Evolutionary conservation across 2,888 invertebrate species (phyloP), one percentile per base, ranked within the genome.

Genomic region (Tipula vernalis): DNA sequence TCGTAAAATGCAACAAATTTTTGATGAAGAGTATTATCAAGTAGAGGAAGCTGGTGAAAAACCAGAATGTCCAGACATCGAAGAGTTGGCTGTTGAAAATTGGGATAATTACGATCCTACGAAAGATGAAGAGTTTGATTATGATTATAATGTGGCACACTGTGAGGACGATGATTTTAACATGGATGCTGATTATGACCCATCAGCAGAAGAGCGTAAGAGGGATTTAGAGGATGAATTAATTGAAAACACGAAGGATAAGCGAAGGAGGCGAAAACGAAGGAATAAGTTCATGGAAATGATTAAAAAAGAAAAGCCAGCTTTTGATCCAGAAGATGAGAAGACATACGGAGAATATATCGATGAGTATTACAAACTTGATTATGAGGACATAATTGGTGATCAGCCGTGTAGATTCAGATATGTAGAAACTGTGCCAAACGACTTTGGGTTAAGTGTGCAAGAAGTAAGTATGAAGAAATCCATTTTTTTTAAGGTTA

Each of bases 381-480:
- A 99, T 91, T 99, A 96, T 91, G 99, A 99, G 90, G 99, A 99
- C 91, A 94, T 99, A 86, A 95, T 99, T 86, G 98, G 95, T 0
- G 98, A 98, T 90, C 91, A 96, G 89, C 98, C 98, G 0, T 98
- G 98, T 87, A 93, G 97, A 89, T 99, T 98, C 91, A 98, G 97
- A 90, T 99, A 99, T 90, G 93, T 98, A 41, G 94, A 96, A 90
- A 98, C 97, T 0, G 93, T 95, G 71, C 95, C 98, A 0, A 99
- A 99, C 91, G 95, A 96, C 91, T 99, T 96, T 91, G 99, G 99
- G 0, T 92, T 99, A 36, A 94, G 95, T 5, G 92, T 96, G 85
- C 98, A 98, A 89, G 99, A 99, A 94, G 98, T 98, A 36, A 15
- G 12, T 86, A 42, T n/a, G 18, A 83, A n/a, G 36, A 41, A 36